These are phyloP conservation scores for Kradibia gibbosae DNA, from an alignment of 1,140 invertebrate genomes.

Conservation along the genomic window DNA sequence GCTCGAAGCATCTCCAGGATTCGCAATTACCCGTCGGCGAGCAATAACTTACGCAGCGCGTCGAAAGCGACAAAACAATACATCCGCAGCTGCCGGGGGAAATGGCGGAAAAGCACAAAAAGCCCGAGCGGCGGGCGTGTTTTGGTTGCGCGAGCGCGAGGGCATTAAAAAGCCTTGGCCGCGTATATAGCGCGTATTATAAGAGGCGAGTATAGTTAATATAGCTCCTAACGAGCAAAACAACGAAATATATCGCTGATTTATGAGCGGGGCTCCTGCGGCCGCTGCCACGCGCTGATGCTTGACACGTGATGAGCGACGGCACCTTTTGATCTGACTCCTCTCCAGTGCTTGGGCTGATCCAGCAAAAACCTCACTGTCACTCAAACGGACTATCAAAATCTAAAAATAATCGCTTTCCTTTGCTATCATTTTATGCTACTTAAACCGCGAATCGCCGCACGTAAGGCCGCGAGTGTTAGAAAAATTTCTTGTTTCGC, in stretches of 20 bases:
- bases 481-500: neutral
- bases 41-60: slow-evolving; percentile 13
- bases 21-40: slow-evolving; percentile 1
- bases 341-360: slow-evolving; percentile 34
- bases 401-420: slow-evolving; percentile 47
- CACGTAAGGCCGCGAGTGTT: neutral
- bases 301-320: slow-evolving; percentile 58
- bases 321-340: slow-evolving; percentile 57
- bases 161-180: slow-evolving; percentile 11
- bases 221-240: slow-evolving; percentile 60
- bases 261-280: slow-evolving; percentile 53
- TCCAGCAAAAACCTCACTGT: slow-evolving; percentile 44
- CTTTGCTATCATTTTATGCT: slow-evolving; percentile 42
- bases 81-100: neutral
- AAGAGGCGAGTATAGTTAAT: slow-evolving; percentile 30
- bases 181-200: slow-evolving; percentile 34
- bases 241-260: slow-evolving; percentile 61
- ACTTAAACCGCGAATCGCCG: slow-evolving; percentile 40
- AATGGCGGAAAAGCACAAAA: neutral
- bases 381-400: slow-evolving; percentile 49
- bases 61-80: slow-evolving; percentile 18
- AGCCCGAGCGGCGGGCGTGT: neutral
- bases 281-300: slow-evolving; percentile 54
- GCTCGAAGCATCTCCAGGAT: neutral
- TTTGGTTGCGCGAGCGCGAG: neutral